Evolutionary conservation across 1,140 invertebrate genomes (phyloP).

Genomic region (Heliothis virescens): DNA sequence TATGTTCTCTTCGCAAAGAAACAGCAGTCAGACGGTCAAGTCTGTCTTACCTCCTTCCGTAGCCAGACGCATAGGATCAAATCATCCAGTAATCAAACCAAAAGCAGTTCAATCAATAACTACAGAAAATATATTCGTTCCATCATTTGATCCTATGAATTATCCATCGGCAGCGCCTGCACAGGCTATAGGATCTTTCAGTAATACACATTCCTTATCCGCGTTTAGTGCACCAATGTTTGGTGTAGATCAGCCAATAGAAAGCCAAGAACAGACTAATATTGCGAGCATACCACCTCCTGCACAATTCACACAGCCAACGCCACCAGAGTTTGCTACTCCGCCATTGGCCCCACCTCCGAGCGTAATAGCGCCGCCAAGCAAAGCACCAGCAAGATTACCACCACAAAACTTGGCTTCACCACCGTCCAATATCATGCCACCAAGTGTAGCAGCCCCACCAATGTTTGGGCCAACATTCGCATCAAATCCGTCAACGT

Average conservation of each 20-base stretch:
- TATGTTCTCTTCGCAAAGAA: constrained; percentile 71
- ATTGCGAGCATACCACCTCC: constrained; percentile 20
- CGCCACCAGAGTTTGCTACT: neutral
- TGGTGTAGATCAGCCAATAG: neutral
- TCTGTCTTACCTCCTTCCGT: constrained; percentile 78
- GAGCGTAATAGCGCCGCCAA: constrained; percentile 4
- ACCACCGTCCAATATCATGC: neutral
- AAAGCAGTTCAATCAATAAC: constrained; percentile 51
- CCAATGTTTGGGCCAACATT: constrained; percentile 34
- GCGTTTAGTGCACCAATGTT: neutral
- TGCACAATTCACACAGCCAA: constrained; percentile 1
- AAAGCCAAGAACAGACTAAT: neutral
- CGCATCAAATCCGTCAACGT: constrained; percentile 2
- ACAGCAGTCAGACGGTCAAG: constrained; percentile 64
- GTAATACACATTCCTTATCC: constrained; percentile 22
- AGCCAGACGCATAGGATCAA: constrained; percentile 71
- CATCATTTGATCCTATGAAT: constrained; percentile 50
- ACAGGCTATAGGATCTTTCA: neutral
- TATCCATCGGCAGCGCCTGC: neutral
- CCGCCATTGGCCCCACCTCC: neutral
- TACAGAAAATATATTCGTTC: constrained; percentile 71
- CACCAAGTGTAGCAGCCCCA: constrained; percentile 8
- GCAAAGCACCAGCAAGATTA: neutral
- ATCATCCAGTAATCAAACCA: constrained; percentile 71
- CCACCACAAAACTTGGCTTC: constrained; percentile 7